Conservation (phyloP, 2,113 vertebrate genomes). For the Notiomystis cincta region DNA sequence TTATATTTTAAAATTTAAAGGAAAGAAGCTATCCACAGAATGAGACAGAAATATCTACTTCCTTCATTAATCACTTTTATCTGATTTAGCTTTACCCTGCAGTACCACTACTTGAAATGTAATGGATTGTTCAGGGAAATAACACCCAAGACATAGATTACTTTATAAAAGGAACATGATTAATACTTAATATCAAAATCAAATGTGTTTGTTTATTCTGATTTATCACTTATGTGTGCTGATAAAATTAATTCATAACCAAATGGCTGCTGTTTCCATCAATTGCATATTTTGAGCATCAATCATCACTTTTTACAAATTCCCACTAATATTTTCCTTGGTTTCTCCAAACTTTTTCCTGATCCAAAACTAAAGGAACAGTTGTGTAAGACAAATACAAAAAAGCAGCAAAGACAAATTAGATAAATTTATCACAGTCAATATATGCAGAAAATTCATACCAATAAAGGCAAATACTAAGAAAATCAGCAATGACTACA, state of each 20-base stretch:
- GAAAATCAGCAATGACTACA: not conserved
- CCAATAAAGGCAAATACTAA: not conserved
- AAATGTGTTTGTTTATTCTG: not conserved
- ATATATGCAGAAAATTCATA: not conserved
- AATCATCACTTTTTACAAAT: not conserved
- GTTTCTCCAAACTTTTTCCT: not conserved
- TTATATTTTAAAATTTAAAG: not conserved
- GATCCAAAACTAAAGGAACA: not conserved
- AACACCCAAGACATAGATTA: not conserved
- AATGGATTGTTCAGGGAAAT: not conserved
- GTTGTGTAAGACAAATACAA: not conserved
- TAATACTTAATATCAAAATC: not conserved
- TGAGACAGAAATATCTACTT: not conserved
- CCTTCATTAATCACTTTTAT: not conserved
- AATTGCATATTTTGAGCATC: not conserved
- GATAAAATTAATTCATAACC: not conserved
- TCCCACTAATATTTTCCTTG: not conserved
- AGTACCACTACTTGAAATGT: not conserved
- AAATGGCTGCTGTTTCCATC: not conserved
- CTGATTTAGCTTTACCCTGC: not conserved
- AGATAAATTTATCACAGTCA: not conserved
- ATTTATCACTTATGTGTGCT: not conserved
- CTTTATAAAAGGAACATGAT: not conserved
- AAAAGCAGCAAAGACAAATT: not conserved
- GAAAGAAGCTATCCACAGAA: not conserved